Evolutionary conservation across 1,140 invertebrate genomes (phyloP).

Genomic region (Adoxophyes honmai): DNA sequence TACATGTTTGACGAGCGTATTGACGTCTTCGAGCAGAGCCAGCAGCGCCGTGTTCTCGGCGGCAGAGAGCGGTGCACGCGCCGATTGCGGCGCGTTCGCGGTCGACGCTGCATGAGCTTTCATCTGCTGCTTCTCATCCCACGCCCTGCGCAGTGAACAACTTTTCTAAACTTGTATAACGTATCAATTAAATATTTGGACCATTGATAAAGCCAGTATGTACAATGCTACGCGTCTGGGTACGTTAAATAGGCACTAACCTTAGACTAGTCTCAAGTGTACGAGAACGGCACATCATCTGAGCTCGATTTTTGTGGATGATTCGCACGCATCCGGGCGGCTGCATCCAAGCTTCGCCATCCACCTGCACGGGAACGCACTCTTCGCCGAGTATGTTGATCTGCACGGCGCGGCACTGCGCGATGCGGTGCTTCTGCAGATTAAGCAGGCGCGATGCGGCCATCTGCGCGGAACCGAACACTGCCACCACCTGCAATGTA

Average conservation of each 20-base stretch:
- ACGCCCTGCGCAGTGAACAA: conserved; percentile 72
- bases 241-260: conserved; percentile 34
- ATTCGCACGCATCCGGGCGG: conserved; percentile 97
- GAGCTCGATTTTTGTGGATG: conserved; percentile 97
- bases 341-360: conserved; percentile 99
- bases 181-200: neutral
- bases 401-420: conserved; percentile 96
- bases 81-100: conserved; percentile 26
- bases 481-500: conserved; percentile 91
- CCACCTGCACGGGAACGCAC: conserved; percentile 94
- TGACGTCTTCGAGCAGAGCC: conserved; percentile 88
- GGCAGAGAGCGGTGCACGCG: conserved; percentile 77
- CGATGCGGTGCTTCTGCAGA: conserved; percentile 96
- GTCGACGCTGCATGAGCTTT: conserved; percentile 45
- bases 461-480: conserved; percentile 98
- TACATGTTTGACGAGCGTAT: conserved; percentile 89
- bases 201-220: neutral
- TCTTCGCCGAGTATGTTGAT: conserved; percentile 96
- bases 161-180: conserved; percentile 3
- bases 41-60: conserved; percentile 86
- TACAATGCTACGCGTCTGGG: neutral
- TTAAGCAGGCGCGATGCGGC: conserved; percentile 96
- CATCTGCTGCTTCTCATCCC: conserved; percentile 94
- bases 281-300: conserved; percentile 95
- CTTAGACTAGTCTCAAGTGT: conserved; percentile 92